phyloP scores from a whole-genome alignment of 2,113 vertebrate species.

The Microcebus tavaratra region DNA sequence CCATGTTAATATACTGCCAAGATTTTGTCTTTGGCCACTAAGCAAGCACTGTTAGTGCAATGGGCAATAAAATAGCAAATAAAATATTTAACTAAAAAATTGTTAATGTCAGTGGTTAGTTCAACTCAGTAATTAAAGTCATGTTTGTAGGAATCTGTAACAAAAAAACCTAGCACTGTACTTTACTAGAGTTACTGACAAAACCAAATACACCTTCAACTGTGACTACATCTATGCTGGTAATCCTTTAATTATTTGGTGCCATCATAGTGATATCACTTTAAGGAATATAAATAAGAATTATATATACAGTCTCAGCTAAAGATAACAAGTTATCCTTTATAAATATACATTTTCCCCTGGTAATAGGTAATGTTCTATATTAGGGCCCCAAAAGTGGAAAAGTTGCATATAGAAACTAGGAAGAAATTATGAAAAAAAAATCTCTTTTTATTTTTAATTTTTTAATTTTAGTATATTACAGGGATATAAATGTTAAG shows the following conservation, averaged over 20 bases:
- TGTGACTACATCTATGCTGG: neutral
- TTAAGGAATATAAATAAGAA: neutral
- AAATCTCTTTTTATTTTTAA: too few relatives aligned
- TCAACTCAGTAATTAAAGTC: neutral
- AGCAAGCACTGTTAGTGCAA: neutral
- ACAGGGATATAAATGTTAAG: too few relatives aligned
- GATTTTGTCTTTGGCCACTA: neutral
- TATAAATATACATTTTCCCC: neutral
- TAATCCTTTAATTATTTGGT: neutral
- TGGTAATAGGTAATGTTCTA: neutral
- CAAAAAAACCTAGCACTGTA: neutral
- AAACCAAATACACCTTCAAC: neutral
- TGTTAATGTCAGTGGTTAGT: neutral
- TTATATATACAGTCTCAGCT: neutral
- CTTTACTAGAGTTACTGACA: neutral
- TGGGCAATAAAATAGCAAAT: neutral
- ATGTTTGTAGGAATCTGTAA: neutral
- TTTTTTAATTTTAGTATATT: too few relatives aligned
- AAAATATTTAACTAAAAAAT: conserved; percentile 26
- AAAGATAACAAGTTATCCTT: neutral
- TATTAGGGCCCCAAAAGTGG: neutral
- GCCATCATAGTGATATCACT: neutral
- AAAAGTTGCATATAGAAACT: neutral
- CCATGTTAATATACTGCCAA: neutral
- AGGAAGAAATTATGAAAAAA: neutral